A percentile compares a stretch with the other conserved stretches of the same genome.
Evolutionary conservation across 1,140 invertebrate genomes (phyloP).

Genomic region (Oscheius sp.): DNA sequence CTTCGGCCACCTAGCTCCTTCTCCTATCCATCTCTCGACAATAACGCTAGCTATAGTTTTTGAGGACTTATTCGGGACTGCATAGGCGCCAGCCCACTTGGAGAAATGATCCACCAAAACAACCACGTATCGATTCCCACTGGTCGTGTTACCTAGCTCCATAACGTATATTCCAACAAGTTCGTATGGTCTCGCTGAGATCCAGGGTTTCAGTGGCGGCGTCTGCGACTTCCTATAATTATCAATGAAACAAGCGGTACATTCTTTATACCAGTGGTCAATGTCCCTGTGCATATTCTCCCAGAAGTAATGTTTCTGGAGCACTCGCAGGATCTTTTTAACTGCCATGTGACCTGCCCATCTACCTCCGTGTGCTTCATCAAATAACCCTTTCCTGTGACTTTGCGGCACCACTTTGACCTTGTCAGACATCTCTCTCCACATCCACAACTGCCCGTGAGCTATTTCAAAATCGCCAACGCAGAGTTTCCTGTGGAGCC

Average conservation of each 20-base stretch:
- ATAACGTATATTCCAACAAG: background rate
- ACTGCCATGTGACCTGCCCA: background rate
- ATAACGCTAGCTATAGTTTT: background rate
- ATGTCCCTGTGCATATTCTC: background rate
- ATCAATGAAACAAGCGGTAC: background rate
- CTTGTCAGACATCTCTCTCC: no score
- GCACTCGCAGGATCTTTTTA: background rate
- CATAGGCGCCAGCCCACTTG: background rate
- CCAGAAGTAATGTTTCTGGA: background rate
- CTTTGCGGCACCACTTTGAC: no score
- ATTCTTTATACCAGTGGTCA: background rate
- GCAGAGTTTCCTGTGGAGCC: no score
- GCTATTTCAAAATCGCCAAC: no score
- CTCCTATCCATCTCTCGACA: background rate
- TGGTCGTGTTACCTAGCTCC: background rate
- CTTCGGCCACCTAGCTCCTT: background rate
- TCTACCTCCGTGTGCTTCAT: background rate
- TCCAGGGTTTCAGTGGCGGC: background rate
- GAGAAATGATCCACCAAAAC: background rate
- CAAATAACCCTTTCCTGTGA: no score
- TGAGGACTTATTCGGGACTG: background rate
- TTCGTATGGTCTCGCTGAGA: background rate
- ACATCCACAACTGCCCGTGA: no score
- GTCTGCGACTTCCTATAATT: background rate
- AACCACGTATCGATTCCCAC: background rate